A percentile compares a stretch with the other conserved stretches of the same genome.
These are phyloP conservation scores for Vulpes vulpes DNA, from an alignment of 2,113 vertebrate genomes.

Conservation along the genomic window DNA sequence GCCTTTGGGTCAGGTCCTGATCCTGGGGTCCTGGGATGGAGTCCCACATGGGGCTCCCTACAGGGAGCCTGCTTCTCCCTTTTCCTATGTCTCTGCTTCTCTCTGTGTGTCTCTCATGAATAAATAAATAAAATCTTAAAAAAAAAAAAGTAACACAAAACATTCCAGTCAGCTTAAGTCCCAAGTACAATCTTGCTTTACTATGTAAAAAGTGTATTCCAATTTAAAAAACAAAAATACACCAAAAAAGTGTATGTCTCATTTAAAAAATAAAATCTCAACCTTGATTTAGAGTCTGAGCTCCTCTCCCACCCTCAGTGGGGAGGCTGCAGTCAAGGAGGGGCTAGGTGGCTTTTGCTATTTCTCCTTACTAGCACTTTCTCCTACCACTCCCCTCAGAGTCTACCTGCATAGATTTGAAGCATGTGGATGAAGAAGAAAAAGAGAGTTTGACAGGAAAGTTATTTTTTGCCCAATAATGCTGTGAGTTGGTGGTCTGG, in stretches of 20 bases:
- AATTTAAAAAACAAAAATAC: background rate
- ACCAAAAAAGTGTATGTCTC: background rate
- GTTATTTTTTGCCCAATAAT: too few species aligned
- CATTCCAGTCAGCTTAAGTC: background rate
- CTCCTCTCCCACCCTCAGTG: accelerated
- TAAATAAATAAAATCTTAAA: too few species aligned
- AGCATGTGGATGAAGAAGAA: background rate
- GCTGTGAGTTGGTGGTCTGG: background rate
- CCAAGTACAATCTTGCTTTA: background rate
- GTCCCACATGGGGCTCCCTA: too few species aligned
- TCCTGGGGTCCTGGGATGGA: too few species aligned
- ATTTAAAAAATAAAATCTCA: background rate
- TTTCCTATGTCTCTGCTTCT: too few species aligned
- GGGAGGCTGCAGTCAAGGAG: too few species aligned
- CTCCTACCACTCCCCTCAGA: background rate
- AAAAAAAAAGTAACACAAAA: background rate
- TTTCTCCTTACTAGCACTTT: background rate
- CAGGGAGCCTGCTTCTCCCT: too few species aligned
- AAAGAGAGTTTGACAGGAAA: background rate
- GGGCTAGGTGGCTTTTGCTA: too few species aligned
- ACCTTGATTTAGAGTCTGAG: background rate
- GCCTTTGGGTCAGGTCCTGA: too few species aligned
- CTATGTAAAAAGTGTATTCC: background rate
- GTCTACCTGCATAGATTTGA: background rate
- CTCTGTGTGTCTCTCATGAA: too few species aligned